phyloP scores from a whole-genome alignment of 1,140 invertebrate species.

The Drosophila littoralis region DNA sequence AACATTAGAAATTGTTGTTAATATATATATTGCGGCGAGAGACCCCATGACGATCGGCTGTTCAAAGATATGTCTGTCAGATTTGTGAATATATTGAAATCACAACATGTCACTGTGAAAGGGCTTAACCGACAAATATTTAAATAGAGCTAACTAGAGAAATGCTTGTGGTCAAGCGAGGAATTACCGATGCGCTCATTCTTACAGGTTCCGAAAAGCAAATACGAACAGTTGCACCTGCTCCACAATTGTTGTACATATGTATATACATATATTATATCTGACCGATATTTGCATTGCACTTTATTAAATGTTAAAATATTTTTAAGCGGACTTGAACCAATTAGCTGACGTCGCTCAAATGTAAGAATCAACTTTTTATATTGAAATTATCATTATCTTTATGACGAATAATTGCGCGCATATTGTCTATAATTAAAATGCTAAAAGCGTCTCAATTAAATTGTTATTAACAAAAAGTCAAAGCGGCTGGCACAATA shows the following conservation, averaged over 20 bases:
- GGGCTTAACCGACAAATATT: constrained; percentile 22
- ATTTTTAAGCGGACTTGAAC: constrained; percentile 40
- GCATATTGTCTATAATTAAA: constrained; percentile 80
- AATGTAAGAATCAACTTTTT: constrained; percentile 51
- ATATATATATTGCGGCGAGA: constrained; percentile 33
- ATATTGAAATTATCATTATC: constrained; percentile 77
- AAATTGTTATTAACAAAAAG: constrained; percentile 79
- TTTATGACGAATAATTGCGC: constrained; percentile 81
- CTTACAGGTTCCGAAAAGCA: constrained; percentile 17
- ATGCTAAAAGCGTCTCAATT: constrained; percentile 79
- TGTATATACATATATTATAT: background rate
- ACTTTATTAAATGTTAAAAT: background rate
- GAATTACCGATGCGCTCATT: constrained; percentile 56
- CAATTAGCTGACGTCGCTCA: constrained; percentile 59
- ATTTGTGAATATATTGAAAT: constrained; percentile 15
- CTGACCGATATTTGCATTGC: background rate
- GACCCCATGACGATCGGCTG: constrained; percentile 28
- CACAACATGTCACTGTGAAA: constrained; percentile 47
- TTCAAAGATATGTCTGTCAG: constrained; percentile 34
- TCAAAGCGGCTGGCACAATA: constrained; percentile 56
- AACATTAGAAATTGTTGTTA: constrained; percentile 55
- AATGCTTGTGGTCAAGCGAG: constrained; percentile 5
- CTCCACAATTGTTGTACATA: background rate
- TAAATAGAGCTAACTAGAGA: constrained; percentile 22
- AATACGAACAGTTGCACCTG: background rate